Percentiles rank a stretch among this genome's conserved stretches.
Evolutionary conservation across 2,113 vertebrate species (phyloP).

Genomic region (Hylia prasina): DNA sequence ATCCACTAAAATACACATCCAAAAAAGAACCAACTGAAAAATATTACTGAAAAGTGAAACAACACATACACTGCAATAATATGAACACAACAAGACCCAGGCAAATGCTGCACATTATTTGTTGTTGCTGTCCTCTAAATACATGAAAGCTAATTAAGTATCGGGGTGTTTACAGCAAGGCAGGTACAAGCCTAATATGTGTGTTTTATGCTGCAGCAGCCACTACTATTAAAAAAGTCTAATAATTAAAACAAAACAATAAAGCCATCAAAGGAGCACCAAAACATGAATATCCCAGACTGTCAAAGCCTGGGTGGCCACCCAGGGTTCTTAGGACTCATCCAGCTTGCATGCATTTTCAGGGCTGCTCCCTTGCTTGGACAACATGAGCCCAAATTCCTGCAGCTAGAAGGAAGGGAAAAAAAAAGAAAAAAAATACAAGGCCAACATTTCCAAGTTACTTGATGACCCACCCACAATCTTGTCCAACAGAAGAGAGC

Average conservation of each 20-base stretch:
- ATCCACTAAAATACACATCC: constrained; percentile 28
- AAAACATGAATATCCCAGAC: background rate
- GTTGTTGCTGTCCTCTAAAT: constrained; percentile 3
- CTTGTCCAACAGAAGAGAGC: background rate
- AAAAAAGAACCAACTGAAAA: constrained; percentile 29
- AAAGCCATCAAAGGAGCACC: constrained; percentile 27
- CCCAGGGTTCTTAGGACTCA: background rate
- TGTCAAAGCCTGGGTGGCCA: constrained; percentile 14
- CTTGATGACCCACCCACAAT: background rate
- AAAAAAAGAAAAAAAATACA: accelerated
- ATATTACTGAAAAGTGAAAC: background rate
- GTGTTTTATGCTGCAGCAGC: background rate
- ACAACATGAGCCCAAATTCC: background rate
- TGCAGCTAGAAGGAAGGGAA: background rate
- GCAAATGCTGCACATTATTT: constrained; percentile 10
- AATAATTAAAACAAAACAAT: constrained; percentile 47
- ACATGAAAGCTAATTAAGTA: constrained; percentile 35
- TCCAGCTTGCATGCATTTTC: background rate
- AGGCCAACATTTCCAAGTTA: accelerated
- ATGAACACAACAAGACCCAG: background rate
- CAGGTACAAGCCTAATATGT: background rate
- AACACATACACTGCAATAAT: background rate
- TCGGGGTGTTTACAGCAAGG: background rate
- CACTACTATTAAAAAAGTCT: constrained; percentile 13
- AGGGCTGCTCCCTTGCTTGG: background rate